A percentile compares a stretch with the other conserved stretches of the same genome.
These are phyloP conservation scores for Acleris laterana DNA, from an alignment of 2,888 invertebrate species.

Conservation along the genomic window DNA sequence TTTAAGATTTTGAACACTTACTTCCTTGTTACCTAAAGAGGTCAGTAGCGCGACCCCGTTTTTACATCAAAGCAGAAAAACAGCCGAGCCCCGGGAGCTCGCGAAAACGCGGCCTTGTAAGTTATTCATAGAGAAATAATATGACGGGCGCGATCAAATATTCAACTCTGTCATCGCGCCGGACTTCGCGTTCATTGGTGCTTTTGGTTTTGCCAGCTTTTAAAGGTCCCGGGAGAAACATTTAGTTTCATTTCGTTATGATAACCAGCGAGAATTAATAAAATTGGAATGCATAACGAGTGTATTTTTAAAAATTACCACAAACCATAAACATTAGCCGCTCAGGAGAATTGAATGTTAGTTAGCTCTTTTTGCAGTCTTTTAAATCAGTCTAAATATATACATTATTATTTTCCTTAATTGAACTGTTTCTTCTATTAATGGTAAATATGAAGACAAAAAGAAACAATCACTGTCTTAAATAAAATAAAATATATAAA, in stretches of 20 bases:
- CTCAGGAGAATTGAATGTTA: too few species aligned
- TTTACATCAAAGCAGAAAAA: slow-evolving; percentile 23
- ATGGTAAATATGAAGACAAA: too few species aligned
- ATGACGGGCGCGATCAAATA: slow-evolving; percentile 20
- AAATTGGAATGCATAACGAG: background rate
- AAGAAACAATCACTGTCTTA: too few species aligned
- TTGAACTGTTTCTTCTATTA: too few species aligned
- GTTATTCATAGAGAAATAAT: slow-evolving; percentile 34
- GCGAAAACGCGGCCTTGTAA: slow-evolving; percentile 20
- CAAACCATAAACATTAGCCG: too few species aligned
- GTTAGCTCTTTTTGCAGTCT: too few species aligned
- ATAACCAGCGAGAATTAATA: background rate
- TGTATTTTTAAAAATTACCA: background rate
- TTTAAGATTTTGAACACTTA: too few species aligned
- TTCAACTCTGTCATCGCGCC: slow-evolving; percentile 21
- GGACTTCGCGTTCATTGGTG: slow-evolving; percentile 8
- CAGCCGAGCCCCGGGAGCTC: slow-evolving; percentile 14
- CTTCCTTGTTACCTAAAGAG: too few species aligned
- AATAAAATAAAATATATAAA: too few species aligned
- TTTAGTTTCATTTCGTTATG: background rate
- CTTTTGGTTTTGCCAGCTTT: background rate
- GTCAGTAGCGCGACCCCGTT: slow-evolving; percentile 4
- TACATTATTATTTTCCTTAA: too few species aligned
- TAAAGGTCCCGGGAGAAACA: background rate
- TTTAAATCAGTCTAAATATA: too few species aligned